Evolutionary conservation across 2,797 vertebrate species (phyloP), one percentile per base, ranked within the genome.

Genomic region (Lycodopsis pacificus): DNA sequence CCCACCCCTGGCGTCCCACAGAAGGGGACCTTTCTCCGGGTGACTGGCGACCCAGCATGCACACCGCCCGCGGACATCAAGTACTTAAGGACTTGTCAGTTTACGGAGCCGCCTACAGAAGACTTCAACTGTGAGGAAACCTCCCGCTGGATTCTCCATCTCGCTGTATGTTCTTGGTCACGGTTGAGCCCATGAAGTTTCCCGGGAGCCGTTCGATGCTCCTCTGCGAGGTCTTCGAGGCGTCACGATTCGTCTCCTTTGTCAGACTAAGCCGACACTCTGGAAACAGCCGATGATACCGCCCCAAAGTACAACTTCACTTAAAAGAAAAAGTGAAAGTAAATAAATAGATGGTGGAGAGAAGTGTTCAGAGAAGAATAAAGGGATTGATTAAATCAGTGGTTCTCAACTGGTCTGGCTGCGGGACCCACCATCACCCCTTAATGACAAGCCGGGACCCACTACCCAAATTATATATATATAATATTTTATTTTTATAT

Each of bases 51-150:
- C 80, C 66, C 71, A 71, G 88, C 40, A 25, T 56, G 75, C 64
- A 34, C 68, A 59, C 85, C 79, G 38, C 83, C 76, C 22, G 42
- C 56, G 64, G 73, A 78, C 68, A 76, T 64, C 40, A 40, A 76
- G 57, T 62, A 76, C 84, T 91, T 89, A 84, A 91, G 76, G 74
- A 73, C 85, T 82, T 83, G 84, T 87, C 83, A 80, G 88, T 85
- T 89, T 61, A 81, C 4, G 22, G 75, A 65, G 79, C 64, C 66
- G 67, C 72, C 67, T 66, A 56, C 68, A 48, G 77, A 77, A 80
- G 87, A 85, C 77, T 68, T 85, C 38, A 57, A 62, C 81, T 73
- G 75, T 57, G 71, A 81, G 65, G 67, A 88, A 83, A 56, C 72
- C 73, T 84, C 81, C 84, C 56, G 54, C 77, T 82, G 77, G 77